Evolutionary conservation across 2,113 vertebrate genomes (phyloP), one percentile per base, ranked within the genome.

Genomic region (Gavia stellata): DNA sequence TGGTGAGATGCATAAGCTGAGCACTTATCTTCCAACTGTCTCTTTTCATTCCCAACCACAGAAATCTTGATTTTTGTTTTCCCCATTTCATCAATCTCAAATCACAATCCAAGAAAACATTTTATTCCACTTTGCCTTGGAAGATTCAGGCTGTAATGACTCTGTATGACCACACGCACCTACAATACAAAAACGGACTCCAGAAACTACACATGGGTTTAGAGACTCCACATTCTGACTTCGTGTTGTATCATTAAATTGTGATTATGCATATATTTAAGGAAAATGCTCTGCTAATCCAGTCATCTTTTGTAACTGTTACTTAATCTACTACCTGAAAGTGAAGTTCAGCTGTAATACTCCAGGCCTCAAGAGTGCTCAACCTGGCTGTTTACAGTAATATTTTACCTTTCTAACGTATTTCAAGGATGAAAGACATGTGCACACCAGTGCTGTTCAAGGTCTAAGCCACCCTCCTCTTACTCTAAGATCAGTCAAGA

Each of bases 111-210:
- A 72, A 61, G 31, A 70, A 47, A 80, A 47, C 1, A 13, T 47
- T 82, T 70, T 6, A 52, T 31, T 45, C 28, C 40, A 31, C 29
- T 72, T 44, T 47, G 38, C 18, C 84, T n/a, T 17, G 17, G 7
- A 58, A 73, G 34, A 68, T 6, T 31, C 29, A 34, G 53, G 25
- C 25, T 75, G 7, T 40, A 68, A 65, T 0, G 3, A 28, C 25
- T n/a, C n/a, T 14, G 7, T 11, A 5, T 10, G 24, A 66, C 47
- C 55, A 31, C 0, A 0, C 21, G 71, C 24, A 86, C 10, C 42
- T 62, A 59, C 17, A 67, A 28, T 3, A 78, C 9, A 49, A 44
- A 49, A 65, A 31, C 2, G 65, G 26, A 80, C 4, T 5, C 5
- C 65, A 66, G 29, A 79, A 93, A 73, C 12, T 6, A 67, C 44